Conservation (phyloP, 2,113 vertebrate species). For the Malurus melanocephalus region DNA sequence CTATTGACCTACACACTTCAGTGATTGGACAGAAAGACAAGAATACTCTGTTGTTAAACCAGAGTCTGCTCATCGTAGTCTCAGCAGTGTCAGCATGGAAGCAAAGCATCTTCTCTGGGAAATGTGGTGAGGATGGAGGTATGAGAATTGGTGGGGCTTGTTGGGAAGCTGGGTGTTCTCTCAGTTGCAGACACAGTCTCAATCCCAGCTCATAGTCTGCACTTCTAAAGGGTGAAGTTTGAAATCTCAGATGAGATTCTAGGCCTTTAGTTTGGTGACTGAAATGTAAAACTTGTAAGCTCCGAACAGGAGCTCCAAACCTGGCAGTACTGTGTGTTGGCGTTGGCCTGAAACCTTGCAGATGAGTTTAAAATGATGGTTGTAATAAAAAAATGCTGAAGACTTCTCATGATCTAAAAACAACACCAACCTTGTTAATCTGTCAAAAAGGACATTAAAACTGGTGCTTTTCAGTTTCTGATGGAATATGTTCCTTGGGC, state of each 20-base stretch:
- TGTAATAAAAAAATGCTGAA: neutral
- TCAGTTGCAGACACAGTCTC: neutral
- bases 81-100: neutral
- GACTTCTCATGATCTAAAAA: neutral
- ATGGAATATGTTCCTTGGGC: neutral
- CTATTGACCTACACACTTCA: neutral
- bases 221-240: neutral
- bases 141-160: accelerated
- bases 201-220: neutral
- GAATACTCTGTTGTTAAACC: neutral
- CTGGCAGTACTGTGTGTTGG: neutral
- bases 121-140: neutral
- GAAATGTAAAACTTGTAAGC: neutral
- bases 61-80: neutral
- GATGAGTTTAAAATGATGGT: neutral
- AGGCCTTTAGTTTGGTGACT: neutral
- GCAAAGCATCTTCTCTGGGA: neutral
- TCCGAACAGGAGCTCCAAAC: neutral
- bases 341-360: neutral
- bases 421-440: neutral
- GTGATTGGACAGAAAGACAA: neutral
- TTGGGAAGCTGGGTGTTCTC: neutral
- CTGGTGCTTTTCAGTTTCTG: constrained; percentile 28
- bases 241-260: neutral
- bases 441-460: constrained; percentile 56